Percentiles rank a stretch among this genome's conserved stretches.
phyloP scores from a whole-genome alignment of 2,797 vertebrate genomes.

The Coregonus ussuriensis region DNA sequence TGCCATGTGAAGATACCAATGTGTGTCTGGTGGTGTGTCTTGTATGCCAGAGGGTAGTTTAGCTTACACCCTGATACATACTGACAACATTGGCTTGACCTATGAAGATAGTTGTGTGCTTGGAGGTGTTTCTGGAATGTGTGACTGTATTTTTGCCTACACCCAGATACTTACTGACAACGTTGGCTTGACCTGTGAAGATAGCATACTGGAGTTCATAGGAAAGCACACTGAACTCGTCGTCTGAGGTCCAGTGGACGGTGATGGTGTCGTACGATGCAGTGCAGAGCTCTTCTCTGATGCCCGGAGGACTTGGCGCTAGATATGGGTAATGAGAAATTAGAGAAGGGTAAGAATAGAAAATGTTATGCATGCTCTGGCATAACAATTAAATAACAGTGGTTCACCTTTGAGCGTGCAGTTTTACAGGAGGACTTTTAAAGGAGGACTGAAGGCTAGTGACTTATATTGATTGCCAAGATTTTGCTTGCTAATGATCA shows the following conservation, averaged over 20 bases:
- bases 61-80: background rate
- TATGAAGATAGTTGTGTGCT: background rate
- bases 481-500: conserved; percentile 14
- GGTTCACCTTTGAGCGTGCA: background rate
- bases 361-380: background rate
- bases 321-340: conserved; percentile 21
- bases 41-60: background rate
- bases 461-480: conserved; percentile 47
- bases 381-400: background rate
- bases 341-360: background rate
- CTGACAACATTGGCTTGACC: background rate
- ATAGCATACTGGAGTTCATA: conserved; percentile 98
- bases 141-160: background rate
- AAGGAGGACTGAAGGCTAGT: background rate
- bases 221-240: conserved; percentile 96
- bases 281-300: conserved; percentile 95
- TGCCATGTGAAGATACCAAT: background rate
- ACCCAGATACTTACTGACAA: conserved; percentile 87
- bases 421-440: background rate
- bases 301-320: conserved; percentile 93
- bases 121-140: background rate
- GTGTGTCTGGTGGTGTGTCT: conserved; percentile 7
- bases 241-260: conserved; percentile 96
- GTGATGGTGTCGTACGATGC: conserved; percentile 97
- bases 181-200: conserved; percentile 94